Percentiles rank a stretch among this genome's conserved stretches.
These are phyloP conservation scores for Protonibea diacanthus DNA, from an alignment of 2,797 vertebrate genomes.

Conservation along the genomic window DNA sequence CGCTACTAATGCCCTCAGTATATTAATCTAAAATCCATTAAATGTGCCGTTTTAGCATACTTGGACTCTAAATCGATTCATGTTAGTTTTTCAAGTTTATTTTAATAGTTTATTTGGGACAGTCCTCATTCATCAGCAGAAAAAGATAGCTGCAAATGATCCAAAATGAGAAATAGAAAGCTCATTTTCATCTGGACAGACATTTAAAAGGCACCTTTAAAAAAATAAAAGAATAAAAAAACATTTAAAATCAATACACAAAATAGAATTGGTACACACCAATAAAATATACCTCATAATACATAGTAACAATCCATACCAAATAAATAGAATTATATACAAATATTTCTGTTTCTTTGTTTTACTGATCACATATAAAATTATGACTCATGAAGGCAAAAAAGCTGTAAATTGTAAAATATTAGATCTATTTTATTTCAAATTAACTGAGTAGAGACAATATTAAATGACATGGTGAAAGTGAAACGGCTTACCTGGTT, in stretches of 20 bases:
- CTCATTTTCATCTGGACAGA: background rate
- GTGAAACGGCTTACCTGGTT: constrained; percentile 2
- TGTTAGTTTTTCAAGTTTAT: background rate
- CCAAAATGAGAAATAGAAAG: background rate
- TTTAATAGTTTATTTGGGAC: background rate
- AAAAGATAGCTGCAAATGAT: background rate
- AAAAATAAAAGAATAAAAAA: background rate
- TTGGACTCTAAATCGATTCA: background rate
- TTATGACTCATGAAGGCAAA: background rate
- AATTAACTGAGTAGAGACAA: background rate
- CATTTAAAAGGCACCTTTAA: background rate
- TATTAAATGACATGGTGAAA: background rate
- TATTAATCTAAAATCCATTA: background rate
- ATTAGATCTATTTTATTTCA: background rate
- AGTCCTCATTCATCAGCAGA: background rate
- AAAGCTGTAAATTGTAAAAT: background rate
- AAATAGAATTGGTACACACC: background rate
- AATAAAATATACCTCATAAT: no score
- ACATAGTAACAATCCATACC: background rate
- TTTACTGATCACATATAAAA: background rate
- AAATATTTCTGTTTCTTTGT: background rate
- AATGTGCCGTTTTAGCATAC: background rate
- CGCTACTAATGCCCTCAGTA: background rate
- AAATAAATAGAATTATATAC: background rate
- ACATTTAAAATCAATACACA: background rate